These are phyloP conservation scores for Poecilia latipinna DNA, from an alignment of 2,113 vertebrate genomes.

Conservation along the genomic window DNA sequence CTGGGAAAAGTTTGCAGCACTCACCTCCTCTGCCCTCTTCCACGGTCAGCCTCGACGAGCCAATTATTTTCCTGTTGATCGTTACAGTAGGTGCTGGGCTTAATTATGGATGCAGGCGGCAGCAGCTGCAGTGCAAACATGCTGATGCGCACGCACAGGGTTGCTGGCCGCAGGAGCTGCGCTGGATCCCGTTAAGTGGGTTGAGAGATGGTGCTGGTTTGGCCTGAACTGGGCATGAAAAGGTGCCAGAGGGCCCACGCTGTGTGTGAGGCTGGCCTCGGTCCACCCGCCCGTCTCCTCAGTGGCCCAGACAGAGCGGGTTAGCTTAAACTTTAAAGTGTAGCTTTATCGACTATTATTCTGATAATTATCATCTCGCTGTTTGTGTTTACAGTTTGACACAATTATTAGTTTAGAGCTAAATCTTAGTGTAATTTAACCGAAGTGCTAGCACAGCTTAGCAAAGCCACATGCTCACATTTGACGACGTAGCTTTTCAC, in stretches of 20 bases:
- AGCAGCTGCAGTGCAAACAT: conserved; percentile 45
- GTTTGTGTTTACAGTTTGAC: too few relatives aligned
- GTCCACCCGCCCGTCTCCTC: conserved; percentile 39
- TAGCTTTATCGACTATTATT: too few relatives aligned
- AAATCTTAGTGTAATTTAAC: too few relatives aligned
- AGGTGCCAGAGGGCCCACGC: conserved; percentile 50
- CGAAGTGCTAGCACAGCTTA: too few relatives aligned
- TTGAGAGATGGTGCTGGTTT: conserved; percentile 51
- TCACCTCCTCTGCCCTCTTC: conserved; percentile 10
- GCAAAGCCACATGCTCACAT: too few relatives aligned
- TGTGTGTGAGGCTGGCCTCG: conserved; percentile 51
- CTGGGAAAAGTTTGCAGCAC: conserved; percentile 56
- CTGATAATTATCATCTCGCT: too few relatives aligned
- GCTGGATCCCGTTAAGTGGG: conserved; percentile 53
- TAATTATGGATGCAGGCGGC: conserved; percentile 71
- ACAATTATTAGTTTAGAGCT: too few relatives aligned
- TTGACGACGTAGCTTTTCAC: too few relatives aligned
- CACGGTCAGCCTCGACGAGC: conserved; percentile 19
- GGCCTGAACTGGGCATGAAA: conserved; percentile 26
- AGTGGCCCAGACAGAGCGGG: too few relatives aligned
- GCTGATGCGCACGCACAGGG: conserved; percentile 45
- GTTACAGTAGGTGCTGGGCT: conserved; percentile 42
- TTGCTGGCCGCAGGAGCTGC: conserved; percentile 33
- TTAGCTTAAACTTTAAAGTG: too few relatives aligned
- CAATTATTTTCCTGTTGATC: conserved; percentile 67